Evolutionary conservation across 2,888 invertebrate genomes (phyloP).

Genomic region (Cephus pulcher): DNA sequence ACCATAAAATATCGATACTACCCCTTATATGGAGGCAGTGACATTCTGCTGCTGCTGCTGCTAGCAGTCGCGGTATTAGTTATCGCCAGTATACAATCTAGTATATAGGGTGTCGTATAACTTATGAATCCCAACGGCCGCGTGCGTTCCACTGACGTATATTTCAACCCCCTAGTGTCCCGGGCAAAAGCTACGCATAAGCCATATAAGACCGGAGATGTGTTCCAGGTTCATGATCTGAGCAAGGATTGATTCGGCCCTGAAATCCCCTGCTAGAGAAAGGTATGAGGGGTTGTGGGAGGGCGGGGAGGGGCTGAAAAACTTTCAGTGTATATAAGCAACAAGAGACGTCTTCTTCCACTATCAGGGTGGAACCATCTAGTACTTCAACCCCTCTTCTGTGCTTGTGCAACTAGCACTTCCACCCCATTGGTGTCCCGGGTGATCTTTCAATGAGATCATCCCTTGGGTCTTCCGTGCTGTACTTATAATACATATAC

Average conservation of each 20-base stretch:
- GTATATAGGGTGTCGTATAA: slow-evolving; percentile 14
- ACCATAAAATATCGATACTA: slow-evolving; percentile 33
- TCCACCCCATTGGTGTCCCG: background rate
- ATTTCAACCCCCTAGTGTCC: slow-evolving; percentile 22
- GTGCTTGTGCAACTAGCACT: background rate
- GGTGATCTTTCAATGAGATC: background rate
- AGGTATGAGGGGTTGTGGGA: background rate
- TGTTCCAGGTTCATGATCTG: background rate
- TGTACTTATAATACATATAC: no score
- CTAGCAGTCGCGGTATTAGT: background rate
- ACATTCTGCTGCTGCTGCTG: background rate
- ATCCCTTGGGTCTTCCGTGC: no score
- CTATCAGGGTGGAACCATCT: background rate
- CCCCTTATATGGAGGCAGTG: background rate
- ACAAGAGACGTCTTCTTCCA: background rate
- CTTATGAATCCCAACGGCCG: slow-evolving; percentile 37
- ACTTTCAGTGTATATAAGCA: background rate
- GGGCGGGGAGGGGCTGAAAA: background rate
- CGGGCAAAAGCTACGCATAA: slow-evolving; percentile 29
- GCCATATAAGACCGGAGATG: slow-evolving; percentile 17
- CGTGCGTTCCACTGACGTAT: slow-evolving; percentile 35
- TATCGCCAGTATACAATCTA: background rate
- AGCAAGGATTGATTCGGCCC: background rate
- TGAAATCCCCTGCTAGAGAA: background rate
- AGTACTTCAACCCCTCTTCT: background rate